phyloP scores from a whole-genome alignment of 1,140 invertebrate species.

The Drosophila pruinosa region DNA sequence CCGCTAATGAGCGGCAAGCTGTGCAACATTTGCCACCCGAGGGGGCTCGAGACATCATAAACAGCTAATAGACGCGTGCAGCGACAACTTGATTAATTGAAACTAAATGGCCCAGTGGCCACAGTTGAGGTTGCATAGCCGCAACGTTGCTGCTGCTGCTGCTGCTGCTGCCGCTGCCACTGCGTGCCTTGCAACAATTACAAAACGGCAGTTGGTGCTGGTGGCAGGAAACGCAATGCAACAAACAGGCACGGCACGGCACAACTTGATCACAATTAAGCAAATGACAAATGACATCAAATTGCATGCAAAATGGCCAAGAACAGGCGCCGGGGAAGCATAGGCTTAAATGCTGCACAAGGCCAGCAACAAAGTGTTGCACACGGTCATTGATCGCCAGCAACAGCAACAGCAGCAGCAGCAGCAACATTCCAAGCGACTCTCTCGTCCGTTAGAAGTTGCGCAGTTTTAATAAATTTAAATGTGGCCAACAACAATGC shows the following conservation, averaged over 20 bases:
- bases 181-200: conserved; percentile 54
- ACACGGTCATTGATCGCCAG: conserved; percentile 63
- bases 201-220: conserved; percentile 40
- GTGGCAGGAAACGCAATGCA: conserved; percentile 39
- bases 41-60: conserved; percentile 55
- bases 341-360: conserved; percentile 23
- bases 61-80: conserved; percentile 76
- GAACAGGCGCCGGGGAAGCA: conserved; percentile 21
- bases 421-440: conserved; percentile 55
- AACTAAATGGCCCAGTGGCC: conserved; percentile 62
- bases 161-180: not conserved
- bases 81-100: conserved; percentile 78
- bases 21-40: conserved; percentile 2
- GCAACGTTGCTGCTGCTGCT: not conserved
- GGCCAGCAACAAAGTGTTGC: conserved; percentile 36
- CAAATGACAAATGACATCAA: conserved; percentile 79
- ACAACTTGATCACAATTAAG: conserved; percentile 71
- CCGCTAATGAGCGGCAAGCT: conserved; percentile 61
- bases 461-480: conserved; percentile 80
- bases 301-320: conserved; percentile 75
- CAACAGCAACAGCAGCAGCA: conserved; percentile 19
- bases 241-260: conserved; percentile 29
- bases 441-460: conserved; percentile 54
- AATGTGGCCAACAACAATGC: conserved; percentile 59
- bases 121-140: conserved; percentile 3